phyloP scores from a whole-genome alignment of 2,797 vertebrate genomes.

The Streptopelia turtur region DNA sequence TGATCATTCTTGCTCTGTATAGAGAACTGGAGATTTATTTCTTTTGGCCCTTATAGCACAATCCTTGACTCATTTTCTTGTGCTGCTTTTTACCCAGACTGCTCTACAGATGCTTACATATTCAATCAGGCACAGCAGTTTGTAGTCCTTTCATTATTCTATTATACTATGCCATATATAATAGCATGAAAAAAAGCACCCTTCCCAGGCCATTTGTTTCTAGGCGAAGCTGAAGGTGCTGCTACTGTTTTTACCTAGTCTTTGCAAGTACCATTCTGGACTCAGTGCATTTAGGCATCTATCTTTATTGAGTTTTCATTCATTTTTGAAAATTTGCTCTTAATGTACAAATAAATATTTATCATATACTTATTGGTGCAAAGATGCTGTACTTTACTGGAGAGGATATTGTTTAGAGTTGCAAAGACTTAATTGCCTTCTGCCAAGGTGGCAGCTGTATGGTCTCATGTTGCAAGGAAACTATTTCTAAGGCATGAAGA shows the following conservation, averaged over 20 bases:
- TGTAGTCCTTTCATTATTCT: conserved; percentile 16
- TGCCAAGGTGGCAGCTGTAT: not conserved
- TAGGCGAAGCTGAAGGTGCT: not conserved
- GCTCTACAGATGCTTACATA: not conserved
- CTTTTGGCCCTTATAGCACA: not conserved
- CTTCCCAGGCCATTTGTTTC: not conserved
- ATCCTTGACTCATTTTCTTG: conserved; percentile 17
- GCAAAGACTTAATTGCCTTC: not conserved
- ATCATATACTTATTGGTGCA: not conserved
- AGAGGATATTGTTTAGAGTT: not conserved
- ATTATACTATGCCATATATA: not conserved
- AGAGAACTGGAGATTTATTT: conserved; percentile 13
- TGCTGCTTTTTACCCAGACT: conserved; percentile 8
- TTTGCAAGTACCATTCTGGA: not conserved
- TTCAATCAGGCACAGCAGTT: not conserved
- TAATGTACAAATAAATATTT: not conserved
- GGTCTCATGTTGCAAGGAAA: not conserved
- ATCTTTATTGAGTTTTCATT: not conserved
- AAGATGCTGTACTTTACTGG: not conserved
- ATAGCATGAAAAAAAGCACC: not conserved
- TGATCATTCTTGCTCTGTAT: not conserved
- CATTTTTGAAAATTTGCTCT: not conserved
- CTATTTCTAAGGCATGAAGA: not conserved
- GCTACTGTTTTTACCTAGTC: not conserved
- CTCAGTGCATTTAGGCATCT: not conserved